A percentile compares a stretch with the other conserved stretches of the same genome.
These are phyloP conservation scores for Andrena haemorrhoa DNA, from an alignment of 2,888 invertebrate species.

Conservation along the genomic window DNA sequence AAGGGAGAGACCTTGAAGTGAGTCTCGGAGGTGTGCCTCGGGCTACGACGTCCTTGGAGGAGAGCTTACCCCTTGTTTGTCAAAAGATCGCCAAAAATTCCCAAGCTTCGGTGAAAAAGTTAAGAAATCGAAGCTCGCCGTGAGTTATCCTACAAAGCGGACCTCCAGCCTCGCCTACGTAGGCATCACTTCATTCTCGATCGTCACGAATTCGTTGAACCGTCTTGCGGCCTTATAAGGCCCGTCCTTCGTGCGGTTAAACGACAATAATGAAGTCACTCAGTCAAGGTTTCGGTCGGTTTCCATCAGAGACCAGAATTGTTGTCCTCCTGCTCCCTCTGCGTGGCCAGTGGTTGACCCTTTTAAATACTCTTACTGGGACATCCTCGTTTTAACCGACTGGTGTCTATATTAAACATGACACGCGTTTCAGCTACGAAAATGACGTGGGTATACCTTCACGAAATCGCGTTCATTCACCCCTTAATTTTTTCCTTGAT, in stretches of 20 bases:
- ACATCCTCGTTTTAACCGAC: not conserved
- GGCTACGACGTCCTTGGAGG: not conserved
- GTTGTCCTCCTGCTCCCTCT: constrained; percentile 39
- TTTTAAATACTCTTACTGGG: constrained; percentile 13
- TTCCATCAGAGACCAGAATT: constrained; percentile 61
- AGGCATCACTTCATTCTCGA: constrained; percentile 40
- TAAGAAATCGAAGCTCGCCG: not conserved
- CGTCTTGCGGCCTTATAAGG: constrained; percentile 71
- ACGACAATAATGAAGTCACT: constrained; percentile 78
- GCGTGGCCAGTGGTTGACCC: not conserved
- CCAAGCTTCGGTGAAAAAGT: not conserved
- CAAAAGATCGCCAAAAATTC: not conserved
- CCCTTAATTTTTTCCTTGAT: not conserved
- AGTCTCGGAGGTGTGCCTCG: constrained; percentile 34
- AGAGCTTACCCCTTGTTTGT: not conserved
- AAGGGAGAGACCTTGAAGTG: constrained; percentile 39
- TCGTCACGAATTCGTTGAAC: constrained; percentile 63
- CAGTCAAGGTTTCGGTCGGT: constrained; percentile 77
- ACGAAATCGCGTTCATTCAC: not conserved
- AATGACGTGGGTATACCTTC: not conserved
- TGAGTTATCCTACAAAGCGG: not conserved
- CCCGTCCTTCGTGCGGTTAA: constrained; percentile 73
- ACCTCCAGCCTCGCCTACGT: not conserved
- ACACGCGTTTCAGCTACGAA: no score
- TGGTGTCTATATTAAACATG: not conserved